phyloP scores from a whole-genome alignment of 1,140 invertebrate species.

The Bursaphelenchus mucronatus region DNA sequence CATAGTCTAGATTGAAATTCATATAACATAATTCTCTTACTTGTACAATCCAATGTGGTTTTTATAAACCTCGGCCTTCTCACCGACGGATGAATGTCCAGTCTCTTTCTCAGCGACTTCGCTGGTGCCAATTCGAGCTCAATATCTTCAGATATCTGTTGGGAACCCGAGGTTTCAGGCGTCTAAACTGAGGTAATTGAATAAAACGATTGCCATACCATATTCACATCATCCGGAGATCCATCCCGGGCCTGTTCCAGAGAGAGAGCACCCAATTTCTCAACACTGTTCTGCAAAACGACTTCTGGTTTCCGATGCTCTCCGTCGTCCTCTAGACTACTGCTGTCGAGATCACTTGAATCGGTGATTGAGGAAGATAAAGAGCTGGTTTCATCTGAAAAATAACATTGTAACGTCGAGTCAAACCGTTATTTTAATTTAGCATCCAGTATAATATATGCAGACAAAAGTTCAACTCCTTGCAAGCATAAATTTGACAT shows the following conservation, averaged over 20 bases:
- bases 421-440: too few relatives aligned
- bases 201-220: slow-evolving; percentile 8
- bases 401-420: too few relatives aligned
- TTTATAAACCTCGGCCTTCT: slow-evolving; percentile 20
- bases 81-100: slow-evolving; percentile 17
- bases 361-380: too few relatives aligned
- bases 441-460: too few relatives aligned
- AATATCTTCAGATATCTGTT: slow-evolving; percentile 17
- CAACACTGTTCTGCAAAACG: neutral
- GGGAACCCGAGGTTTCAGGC: neutral
- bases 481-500: too few relatives aligned
- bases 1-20: neutral
- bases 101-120: slow-evolving; percentile 20
- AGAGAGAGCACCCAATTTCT: neutral
- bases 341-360: too few relatives aligned
- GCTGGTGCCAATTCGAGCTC: slow-evolving; percentile 27
- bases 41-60: slow-evolving; percentile 6
- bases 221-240: slow-evolving; percentile 12
- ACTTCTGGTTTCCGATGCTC: slow-evolving; percentile 11
- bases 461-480: too few relatives aligned
- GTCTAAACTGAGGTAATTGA: too few relatives aligned
- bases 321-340: neutral
- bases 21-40: slow-evolving; percentile 16
- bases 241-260: slow-evolving; percentile 3
- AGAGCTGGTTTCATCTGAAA: too few relatives aligned